These are phyloP conservation scores for Microcebus ravelobensis DNA, from an alignment of 2,113 vertebrate species.

Conservation along the genomic window DNA sequence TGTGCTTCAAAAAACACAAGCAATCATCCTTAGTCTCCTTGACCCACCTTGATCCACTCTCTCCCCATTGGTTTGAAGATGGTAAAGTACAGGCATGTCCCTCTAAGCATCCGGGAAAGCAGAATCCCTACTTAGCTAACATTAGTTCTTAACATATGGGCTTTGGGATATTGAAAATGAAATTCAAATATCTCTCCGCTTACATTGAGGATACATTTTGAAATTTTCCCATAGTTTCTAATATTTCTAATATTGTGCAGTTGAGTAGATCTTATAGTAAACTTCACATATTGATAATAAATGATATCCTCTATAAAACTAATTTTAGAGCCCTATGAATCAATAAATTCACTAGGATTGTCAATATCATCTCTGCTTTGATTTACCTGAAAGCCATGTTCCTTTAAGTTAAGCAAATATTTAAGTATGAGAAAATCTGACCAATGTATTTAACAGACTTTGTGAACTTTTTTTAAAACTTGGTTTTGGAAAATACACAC, in stretches of 20 bases:
- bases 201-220: neutral
- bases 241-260: neutral
- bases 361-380: neutral
- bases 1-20: neutral
- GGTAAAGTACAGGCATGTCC: neutral
- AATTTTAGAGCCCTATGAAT: neutral
- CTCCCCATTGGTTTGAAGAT: neutral
- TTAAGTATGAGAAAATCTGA: conserved; percentile 62
- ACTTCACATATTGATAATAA: neutral
- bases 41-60: neutral
- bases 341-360: neutral
- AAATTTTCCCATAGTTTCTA: neutral
- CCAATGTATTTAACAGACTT: conserved; percentile 52
- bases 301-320: neutral
- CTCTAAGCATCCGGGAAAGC: neutral
- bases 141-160: neutral
- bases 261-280: neutral
- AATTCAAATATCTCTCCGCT: neutral
- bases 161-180: neutral
- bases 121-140: neutral
- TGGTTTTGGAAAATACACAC: conserved; percentile 71
- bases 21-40: neutral
- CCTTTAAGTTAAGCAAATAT: conserved; percentile 57
- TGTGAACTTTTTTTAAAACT: conserved; percentile 53
- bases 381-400: conserved; percentile 41